Evolutionary conservation across 2,113 vertebrate species (phyloP).

Genomic region (Arothron firmamentum): DNA sequence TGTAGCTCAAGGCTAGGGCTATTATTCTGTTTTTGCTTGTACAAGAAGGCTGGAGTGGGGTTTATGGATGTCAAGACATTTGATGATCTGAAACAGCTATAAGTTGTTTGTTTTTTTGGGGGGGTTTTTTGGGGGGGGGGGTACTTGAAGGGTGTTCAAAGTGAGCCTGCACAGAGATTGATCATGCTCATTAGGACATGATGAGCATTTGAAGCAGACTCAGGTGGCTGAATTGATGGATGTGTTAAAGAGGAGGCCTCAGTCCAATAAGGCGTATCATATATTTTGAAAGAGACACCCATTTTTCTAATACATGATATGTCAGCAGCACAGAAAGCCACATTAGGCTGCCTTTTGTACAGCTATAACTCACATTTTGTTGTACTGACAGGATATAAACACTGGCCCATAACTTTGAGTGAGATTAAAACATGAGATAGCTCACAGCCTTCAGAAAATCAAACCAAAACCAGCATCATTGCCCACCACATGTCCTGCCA

Average conservation of each 20-base stretch:
- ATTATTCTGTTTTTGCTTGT: slow-evolving; percentile 29
- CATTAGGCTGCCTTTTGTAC: slow-evolving; percentile 57
- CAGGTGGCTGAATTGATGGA: slow-evolving; percentile 57
- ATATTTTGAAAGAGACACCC: slow-evolving; percentile 43
- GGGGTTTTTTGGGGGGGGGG: background rate
- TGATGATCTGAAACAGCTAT: slow-evolving; percentile 39
- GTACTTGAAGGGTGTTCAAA: slow-evolving; percentile 41
- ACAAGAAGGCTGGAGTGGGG: slow-evolving; percentile 20
- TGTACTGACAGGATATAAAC: slow-evolving; percentile 60
- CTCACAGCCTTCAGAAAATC: slow-evolving; percentile 42
- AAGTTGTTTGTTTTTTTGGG: slow-evolving; percentile 19
- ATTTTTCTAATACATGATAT: slow-evolving; percentile 55
- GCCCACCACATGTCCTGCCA: no score
- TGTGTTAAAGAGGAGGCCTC: slow-evolving; percentile 32
- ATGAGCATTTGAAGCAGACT: slow-evolving; percentile 55
- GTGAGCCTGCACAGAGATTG: slow-evolving; percentile 45
- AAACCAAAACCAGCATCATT: background rate
- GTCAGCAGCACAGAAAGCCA: slow-evolving; percentile 50
- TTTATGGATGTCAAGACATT: slow-evolving; percentile 25
- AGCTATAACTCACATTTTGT: slow-evolving; percentile 59
- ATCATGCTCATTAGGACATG: slow-evolving; percentile 58
- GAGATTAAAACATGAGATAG: slow-evolving; percentile 58
- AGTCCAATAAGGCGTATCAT: slow-evolving; percentile 43
- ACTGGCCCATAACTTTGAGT: slow-evolving; percentile 32
- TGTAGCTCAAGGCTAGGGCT: slow-evolving; percentile 21